A percentile compares a stretch with the other conserved stretches of the same genome.
Conservation (phyloP, 2,113 vertebrate species). For the Mus pahari region DNA sequence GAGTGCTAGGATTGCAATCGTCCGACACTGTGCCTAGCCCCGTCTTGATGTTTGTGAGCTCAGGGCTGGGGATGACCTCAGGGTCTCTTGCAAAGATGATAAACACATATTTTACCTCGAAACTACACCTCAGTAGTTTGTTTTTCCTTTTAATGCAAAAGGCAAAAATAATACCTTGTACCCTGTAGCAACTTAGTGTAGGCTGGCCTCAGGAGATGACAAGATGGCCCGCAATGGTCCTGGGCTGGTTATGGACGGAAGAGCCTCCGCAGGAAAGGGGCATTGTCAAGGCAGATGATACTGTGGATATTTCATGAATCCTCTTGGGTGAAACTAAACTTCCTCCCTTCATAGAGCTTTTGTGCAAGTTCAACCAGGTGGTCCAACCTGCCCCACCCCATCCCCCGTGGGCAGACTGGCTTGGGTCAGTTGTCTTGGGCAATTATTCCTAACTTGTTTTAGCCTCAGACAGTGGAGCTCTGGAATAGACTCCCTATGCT, state of each 20-base stretch:
- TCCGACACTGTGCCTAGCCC: background rate
- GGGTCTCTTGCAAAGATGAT: background rate
- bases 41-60: background rate
- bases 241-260: background rate
- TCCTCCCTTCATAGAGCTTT: accelerated
- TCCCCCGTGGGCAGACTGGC: background rate
- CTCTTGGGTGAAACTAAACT: background rate
- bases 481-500: background rate
- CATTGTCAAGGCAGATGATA: background rate
- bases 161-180: background rate
- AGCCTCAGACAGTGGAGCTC: background rate
- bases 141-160: constrained; percentile 2
- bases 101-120: background rate
- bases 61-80: background rate
- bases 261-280: background rate
- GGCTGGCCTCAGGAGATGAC: background rate
- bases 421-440: background rate
- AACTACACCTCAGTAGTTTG: no score
- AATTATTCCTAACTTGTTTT: background rate
- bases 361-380: background rate
- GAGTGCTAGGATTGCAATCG: background rate
- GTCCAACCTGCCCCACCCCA: background rate
- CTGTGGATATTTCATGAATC: background rate
- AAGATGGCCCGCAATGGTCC: background rate
- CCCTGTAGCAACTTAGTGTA: background rate